Percentiles rank a stretch among this genome's conserved stretches.
Conservation (phyloP, 2,113 vertebrate genomes). For the Cheirogaleus medius region DNA sequence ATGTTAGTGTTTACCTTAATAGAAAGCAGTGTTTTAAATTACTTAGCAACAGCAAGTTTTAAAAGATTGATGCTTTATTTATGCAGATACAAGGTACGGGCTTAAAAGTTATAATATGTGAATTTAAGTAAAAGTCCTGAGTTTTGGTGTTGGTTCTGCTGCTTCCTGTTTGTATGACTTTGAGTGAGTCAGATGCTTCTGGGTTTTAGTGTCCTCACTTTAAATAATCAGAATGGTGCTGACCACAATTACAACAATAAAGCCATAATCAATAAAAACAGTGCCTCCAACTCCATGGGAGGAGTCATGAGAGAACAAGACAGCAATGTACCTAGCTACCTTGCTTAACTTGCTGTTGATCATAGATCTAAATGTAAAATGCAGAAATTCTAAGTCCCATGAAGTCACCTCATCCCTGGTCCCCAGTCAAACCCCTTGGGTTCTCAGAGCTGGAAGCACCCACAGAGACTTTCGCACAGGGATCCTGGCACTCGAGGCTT, state of each 20-base stretch:
- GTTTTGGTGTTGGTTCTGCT: too few relatives aligned
- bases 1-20: not conserved
- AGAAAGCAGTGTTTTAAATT: not conserved
- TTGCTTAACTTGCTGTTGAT: too few relatives aligned
- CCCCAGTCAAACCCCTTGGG: not conserved
- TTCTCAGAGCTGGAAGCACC: not conserved
- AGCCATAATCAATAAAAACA: not conserved
- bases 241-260: not conserved
- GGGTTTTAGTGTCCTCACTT: not conserved
- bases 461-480: not conserved
- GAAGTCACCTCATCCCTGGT: not conserved
- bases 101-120: not conserved
- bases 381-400: not conserved
- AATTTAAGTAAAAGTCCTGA: not conserved
- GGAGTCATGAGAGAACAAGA: not conserved
- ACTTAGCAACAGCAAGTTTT: not conserved
- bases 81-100: not conserved
- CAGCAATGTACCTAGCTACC: not conserved
- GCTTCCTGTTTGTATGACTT: not conserved
- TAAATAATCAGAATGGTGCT: not conserved
- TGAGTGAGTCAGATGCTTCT: not conserved
- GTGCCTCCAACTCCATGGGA: not conserved
- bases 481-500: not conserved
- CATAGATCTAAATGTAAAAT: too few relatives aligned
- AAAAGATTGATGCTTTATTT: not conserved